Evolutionary conservation across 2,797 vertebrate genomes (phyloP).

Genomic region (Rousettus madagascariensis): DNA sequence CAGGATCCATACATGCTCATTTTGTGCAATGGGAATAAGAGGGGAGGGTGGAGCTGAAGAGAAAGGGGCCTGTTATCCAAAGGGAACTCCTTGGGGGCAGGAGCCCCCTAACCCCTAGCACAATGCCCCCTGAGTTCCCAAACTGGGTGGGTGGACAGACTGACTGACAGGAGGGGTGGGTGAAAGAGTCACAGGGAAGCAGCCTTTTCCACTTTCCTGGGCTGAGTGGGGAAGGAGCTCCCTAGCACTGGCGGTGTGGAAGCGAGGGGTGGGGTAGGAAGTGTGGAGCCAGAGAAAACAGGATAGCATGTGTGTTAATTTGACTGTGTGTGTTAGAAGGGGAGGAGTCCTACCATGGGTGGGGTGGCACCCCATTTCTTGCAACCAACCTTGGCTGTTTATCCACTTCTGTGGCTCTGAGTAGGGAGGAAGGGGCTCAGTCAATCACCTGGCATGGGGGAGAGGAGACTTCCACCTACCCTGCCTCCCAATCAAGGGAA

Average conservation of each 20-base stretch:
- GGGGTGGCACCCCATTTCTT: background rate
- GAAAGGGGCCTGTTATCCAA: background rate
- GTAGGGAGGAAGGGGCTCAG: background rate
- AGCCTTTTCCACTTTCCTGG: background rate
- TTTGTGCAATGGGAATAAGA: no score
- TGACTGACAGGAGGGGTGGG: background rate
- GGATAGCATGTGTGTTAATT: background rate
- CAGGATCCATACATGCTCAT: background rate
- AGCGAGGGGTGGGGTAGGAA: background rate
- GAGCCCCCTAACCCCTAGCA: background rate
- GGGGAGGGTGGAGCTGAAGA: no score
- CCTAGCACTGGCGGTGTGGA: background rate
- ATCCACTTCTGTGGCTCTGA: background rate
- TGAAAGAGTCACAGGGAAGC: background rate
- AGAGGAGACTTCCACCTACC: background rate
- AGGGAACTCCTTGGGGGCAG: background rate
- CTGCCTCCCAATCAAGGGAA: background rate
- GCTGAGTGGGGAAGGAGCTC: background rate
- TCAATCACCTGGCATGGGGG: rapidly evolving
- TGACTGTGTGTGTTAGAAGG: no score
- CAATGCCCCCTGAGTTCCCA: background rate
- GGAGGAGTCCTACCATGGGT: background rate
- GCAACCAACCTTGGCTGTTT: background rate
- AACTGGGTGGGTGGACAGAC: background rate
- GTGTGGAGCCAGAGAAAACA: background rate